Base-by-base conservation (phyloP, 1,140 invertebrate species). In the Leptinotarsa texana region DNA sequence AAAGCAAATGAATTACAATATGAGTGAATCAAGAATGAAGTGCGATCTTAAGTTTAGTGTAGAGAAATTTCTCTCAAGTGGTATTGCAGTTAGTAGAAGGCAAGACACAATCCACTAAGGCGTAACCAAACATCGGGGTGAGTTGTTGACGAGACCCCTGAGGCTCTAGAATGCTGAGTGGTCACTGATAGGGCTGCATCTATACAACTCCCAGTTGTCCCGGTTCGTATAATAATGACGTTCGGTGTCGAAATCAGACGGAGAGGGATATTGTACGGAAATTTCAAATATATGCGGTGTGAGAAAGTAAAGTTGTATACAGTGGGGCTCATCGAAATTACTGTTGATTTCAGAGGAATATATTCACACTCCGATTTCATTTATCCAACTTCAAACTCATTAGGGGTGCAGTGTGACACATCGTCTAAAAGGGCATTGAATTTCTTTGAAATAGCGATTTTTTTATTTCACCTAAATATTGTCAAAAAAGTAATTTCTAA, bases 51-150 rank as follows among this genome's bases (percentile, higher is more conserved):
- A 15, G 51, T 57, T 57, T 6, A n/a, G 51, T 57, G 51, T 57
- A 57, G 51, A 17, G 51, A 18, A 57, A 57, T 57, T 57, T 57
- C 1, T 57, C 51, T 57, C 51, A 57, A 68, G 66, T 68, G 66
- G 8, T 68, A 68, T 27, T 68, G 66, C 33, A 42, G 42, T n/a
- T 47, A 4, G 42, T 8, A 27, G 24, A 1, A 68, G 66, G 15
- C 66, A 13, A 68, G 66, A 68, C 17, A 68, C 13, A 42, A 67
- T 63, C 72, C 72, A 66, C 63, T 66, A 73, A 73, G 72, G 72
- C 72, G 72, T 73, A 73, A 66, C 72, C 72, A 73, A 73, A 73
- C 72, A 73, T 66, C 42, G 63, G 63, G 63, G 63, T 67, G 42
- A 68, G 63, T 51, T 62, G 63, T 51, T 62, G 42, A 73, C 72